phyloP scores from a whole-genome alignment of 2,888 invertebrate genomes.

The Apodemia hepburni region DNA sequence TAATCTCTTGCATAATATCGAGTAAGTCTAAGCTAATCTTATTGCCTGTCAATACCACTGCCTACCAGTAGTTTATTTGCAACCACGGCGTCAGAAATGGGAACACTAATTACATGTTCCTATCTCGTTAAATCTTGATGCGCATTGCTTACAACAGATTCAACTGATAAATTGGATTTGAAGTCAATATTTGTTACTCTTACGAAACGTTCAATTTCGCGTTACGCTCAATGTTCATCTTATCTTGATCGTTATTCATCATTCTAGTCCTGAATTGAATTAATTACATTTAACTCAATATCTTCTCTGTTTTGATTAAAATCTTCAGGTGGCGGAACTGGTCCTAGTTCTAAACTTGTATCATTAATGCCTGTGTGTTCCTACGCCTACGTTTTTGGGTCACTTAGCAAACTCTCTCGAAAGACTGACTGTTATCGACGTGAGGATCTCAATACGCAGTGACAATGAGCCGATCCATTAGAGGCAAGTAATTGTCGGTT shows the following conservation, averaged over 20 bases:
- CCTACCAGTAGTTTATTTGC: conserved; percentile 1
- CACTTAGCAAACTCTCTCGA: conserved; percentile 25
- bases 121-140: conserved; percentile 13
- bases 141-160: conserved; percentile 11
- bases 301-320: conserved; percentile 18
- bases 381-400: conserved; percentile 27
- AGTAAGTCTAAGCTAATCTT: not conserved
- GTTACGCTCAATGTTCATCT: conserved; percentile 7
- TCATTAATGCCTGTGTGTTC: conserved; percentile 18
- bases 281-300: conserved; percentile 17
- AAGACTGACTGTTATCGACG: conserved; percentile 36
- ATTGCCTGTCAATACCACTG: conserved; percentile 3
- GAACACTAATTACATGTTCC: conserved; percentile 8
- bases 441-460: conserved; percentile 44
- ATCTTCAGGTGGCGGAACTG: conserved; percentile 17
- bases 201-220: conserved; percentile 8
- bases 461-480: conserved; percentile 49
- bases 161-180: conserved; percentile 5
- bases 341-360: conserved; percentile 15
- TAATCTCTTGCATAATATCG: not conserved
- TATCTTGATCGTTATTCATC: conserved; percentile 13
- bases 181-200: conserved; percentile 13
- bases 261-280: not conserved
- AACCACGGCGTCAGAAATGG: conserved; percentile 9
- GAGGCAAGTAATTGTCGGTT: conserved; percentile 24